Evolutionary conservation across 1,140 invertebrate genomes (phyloP).

Genomic region (Heliothis subflexa): DNA sequence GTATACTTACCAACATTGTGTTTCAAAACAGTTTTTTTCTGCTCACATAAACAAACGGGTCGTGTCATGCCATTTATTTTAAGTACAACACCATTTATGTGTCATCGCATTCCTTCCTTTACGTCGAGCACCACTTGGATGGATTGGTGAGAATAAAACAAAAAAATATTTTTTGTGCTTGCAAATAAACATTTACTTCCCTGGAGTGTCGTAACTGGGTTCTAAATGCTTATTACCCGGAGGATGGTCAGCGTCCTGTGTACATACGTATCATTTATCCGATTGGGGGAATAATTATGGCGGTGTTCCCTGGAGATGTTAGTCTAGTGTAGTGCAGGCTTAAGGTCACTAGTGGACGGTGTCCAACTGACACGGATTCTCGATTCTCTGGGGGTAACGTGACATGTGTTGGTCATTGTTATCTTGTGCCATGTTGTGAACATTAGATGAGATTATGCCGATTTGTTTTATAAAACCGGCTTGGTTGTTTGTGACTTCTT

Average conservation of each 20-base stretch:
- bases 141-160: slow-evolving; percentile 10
- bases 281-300: slow-evolving; percentile 23
- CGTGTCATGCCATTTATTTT: slow-evolving; percentile 33
- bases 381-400: background rate
- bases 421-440: background rate
- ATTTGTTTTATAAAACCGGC: background rate
- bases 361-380: background rate
- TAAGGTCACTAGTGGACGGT: slow-evolving; percentile 16
- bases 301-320: slow-evolving; percentile 7
- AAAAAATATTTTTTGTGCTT: slow-evolving; percentile 21
- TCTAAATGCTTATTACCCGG: slow-evolving; percentile 25
- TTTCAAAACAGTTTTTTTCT: slow-evolving; percentile 2
- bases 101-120: slow-evolving; percentile 21
- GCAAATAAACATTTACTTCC: slow-evolving; percentile 10
- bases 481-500: too few species aligned
- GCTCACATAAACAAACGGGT: slow-evolving; percentile 20
- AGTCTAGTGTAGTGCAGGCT: background rate
- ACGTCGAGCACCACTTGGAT: background rate
- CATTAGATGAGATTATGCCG: background rate
- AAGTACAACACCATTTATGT: slow-evolving; percentile 29
- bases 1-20: background rate
- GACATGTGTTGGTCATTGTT: background rate
- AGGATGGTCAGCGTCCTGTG: slow-evolving; percentile 11
- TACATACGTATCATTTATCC: slow-evolving; percentile 16
- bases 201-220: slow-evolving; percentile 13